Percentiles rank a stretch among this genome's conserved stretches.
phyloP scores from a whole-genome alignment of 2,888 invertebrate genomes.

The Ypsolopha sequella region DNA sequence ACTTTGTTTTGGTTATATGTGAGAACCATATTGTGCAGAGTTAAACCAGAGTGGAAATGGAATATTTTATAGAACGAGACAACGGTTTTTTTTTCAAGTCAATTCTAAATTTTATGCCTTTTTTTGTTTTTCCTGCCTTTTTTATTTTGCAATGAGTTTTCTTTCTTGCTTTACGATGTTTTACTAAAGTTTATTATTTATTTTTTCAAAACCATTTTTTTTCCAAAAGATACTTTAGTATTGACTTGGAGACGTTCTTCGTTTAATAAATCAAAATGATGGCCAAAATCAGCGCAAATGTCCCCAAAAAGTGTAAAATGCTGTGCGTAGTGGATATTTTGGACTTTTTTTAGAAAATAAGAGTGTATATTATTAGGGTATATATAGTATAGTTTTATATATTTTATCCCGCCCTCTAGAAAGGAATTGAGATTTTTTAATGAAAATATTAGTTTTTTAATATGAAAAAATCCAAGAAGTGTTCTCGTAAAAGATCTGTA shows the following conservation, averaged over 20 bases:
- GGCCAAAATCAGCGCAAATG: conserved; percentile 3
- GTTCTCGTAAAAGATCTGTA: not conserved
- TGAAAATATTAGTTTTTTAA: not conserved
- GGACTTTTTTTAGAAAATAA: conserved; percentile 29
- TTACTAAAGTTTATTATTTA: not conserved
- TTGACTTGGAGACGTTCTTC: not conserved
- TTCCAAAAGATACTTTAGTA: not conserved
- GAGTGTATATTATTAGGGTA: conserved; percentile 43
- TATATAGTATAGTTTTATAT: conserved; percentile 39
- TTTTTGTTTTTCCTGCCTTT: not conserved
- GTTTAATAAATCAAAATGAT: not conserved
- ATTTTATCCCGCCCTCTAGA: conserved; percentile 1
- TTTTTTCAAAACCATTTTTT: not conserved
- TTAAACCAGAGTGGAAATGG: not conserved
- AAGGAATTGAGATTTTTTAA: not conserved
- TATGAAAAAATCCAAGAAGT: not conserved
- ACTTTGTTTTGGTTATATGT: conserved; percentile 2
- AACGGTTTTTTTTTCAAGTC: not conserved
- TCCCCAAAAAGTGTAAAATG: conserved; percentile 10
- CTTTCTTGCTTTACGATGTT: not conserved
- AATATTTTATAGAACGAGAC: not conserved
- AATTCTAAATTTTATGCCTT: not conserved
- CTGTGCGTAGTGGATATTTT: conserved; percentile 46
- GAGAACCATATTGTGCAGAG: not conserved
- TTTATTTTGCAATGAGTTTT: not conserved